Evolutionary conservation across 2,797 vertebrate genomes (phyloP), one percentile per base, ranked within the genome.

Genomic region (Falco columbarius): DNA sequence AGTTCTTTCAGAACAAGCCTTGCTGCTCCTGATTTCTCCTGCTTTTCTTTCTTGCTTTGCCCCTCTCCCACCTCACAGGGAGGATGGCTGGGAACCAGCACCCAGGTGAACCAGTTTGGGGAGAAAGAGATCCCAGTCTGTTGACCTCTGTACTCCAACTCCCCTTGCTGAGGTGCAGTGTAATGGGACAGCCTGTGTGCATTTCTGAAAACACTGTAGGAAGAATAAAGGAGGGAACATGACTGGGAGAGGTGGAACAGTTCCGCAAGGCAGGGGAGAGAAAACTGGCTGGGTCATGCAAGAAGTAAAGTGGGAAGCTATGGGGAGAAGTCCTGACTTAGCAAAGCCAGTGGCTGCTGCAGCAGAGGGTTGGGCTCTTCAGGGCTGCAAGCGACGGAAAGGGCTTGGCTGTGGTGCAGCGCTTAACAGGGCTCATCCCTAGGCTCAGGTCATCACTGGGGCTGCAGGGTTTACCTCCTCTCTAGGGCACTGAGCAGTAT

Each of bases 21-120:
- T 89, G 55, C 67, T 74, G 74, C 75, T 94, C 56, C 52, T 1
- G 3, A 83, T 81, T 88, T 94, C 40, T 93, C 26, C 40, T 47
- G 20, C 55, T 91, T 85, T 90, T 96, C 52, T 52, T 84, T 95
- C 82, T 82, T 4, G 1, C 46, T 49, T 89, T 86, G 42, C 67
- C 55, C 51, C 42, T 94, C 74, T 93, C 71, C 63, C n/a, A 67
- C 26, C 44, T 85, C 89, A 66, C 44, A 81, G 29, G 40, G 73
- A 79, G 56, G 51, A 29, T 92, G 71, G 71, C 40, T 80, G 83
- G 67, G 51, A 95, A 93, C 34, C 55, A 94, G 52, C 36, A 80
- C 21, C 67, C 89, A 56, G 71, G 74, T 59, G 59, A 97, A 95
- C 90, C 74, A 85, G 95, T 93, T 6, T 56, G 67, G 86, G 84